These are phyloP conservation scores for Platysteira castanea DNA, from an alignment of 2,113 vertebrate genomes.

Conservation along the genomic window DNA sequence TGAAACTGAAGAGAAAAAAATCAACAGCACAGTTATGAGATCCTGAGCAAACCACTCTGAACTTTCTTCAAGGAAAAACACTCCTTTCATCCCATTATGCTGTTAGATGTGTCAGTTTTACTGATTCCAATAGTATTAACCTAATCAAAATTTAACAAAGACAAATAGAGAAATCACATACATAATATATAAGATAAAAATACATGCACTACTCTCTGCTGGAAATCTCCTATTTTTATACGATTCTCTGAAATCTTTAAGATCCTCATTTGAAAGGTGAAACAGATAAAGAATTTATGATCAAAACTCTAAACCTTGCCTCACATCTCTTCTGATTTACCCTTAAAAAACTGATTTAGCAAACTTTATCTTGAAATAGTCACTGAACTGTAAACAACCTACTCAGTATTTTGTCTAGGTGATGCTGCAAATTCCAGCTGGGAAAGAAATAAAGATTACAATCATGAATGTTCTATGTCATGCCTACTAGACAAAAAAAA, in stretches of 20 bases:
- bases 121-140: neutral
- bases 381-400: neutral
- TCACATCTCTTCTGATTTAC: neutral
- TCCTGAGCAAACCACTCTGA: neutral
- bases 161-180: neutral
- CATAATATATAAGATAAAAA: constrained; percentile 46
- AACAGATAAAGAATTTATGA: constrained; percentile 27
- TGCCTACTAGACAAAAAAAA: neutral
- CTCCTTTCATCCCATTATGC: neutral
- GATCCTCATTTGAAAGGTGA: constrained; percentile 10
- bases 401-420: neutral
- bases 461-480: neutral
- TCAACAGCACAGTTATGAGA: neutral
- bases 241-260: constrained; percentile 13
- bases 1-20: neutral
- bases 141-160: constrained; percentile 41
- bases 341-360: neutral
- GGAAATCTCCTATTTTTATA: neutral
- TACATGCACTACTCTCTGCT: neutral
- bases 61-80: constrained; percentile 5
- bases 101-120: neutral
- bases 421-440: neutral
- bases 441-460: neutral
- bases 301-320: neutral
- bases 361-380: constrained; percentile 6